Evolutionary conservation across 2,888 invertebrate genomes (phyloP), one percentile per base, ranked within the genome.

Genomic region (Gonocerus acuteangulatus): DNA sequence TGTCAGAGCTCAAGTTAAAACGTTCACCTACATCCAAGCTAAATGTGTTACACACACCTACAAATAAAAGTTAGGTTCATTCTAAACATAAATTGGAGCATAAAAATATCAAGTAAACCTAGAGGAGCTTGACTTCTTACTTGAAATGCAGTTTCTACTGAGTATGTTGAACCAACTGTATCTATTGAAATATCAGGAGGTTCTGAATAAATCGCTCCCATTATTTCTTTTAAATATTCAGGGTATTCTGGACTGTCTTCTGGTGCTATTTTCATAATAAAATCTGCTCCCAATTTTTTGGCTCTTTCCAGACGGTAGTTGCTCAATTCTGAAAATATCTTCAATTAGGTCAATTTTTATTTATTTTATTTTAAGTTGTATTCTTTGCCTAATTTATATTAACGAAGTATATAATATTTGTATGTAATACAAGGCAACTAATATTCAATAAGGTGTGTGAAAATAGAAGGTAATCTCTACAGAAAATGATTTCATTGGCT

Each of bases 161-260:
- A 45, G 15, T 34, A 57, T 9, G 27, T 11, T 13, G 57, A 22
- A 19, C 57, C 47, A 4, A 57, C 23, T 18, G 57, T 45, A 15
- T 57, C 57, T 2, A 57, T 19, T 2, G 44, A 22, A 16, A 57
- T 21, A 27, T 57, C 47, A 1, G 57, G 47, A 18, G 21, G 7
- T 4, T 21, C 27, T 2, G 32, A 2, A 6, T 18, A 1, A n/a
- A 57, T 32, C 1, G 57, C 11, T 18, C 13, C 1, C 2, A 57
- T 34, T 22, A 57, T 47, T 44, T 57, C 18, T 11, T 34, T 45
- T 42, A 57, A 32, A 11, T 57, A 57, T 19, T 57, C 57, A 18
- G 57, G 57, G 21, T 57, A 57, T 45, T 57, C 57, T 11, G 57
- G 47, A n/a, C 57, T 57, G 19, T 57, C 11, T 7, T 42, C 6